Percentiles rank a stretch among this genome's conserved stretches.
These are phyloP conservation scores for Calosoma granatense DNA, from an alignment of 1,140 invertebrate genomes.

Conservation along the genomic window DNA sequence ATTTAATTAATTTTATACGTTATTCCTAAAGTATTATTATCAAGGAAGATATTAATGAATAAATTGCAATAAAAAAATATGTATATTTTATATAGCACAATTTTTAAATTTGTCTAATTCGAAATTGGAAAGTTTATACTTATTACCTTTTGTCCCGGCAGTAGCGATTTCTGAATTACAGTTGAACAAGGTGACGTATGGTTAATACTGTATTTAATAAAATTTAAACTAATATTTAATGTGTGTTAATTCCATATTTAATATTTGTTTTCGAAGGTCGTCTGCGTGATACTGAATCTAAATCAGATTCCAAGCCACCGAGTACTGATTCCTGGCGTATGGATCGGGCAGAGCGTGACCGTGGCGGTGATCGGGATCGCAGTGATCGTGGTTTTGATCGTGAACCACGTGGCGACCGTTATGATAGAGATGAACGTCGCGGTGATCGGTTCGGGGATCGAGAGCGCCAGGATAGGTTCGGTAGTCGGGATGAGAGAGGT, in stretches of 20 bases:
- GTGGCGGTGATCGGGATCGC: constrained; percentile 9
- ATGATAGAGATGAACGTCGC: constrained; percentile 4
- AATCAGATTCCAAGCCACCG: constrained; percentile 12
- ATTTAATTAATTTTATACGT: too few species aligned
- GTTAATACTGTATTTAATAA: too few species aligned
- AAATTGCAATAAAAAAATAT: background rate
- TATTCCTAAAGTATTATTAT: too few species aligned
- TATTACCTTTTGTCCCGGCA: too few species aligned
- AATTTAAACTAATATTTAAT: too few species aligned
- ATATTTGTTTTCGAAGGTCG: background rate
- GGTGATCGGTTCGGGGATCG: constrained; percentile 1
- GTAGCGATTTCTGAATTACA: too few species aligned
- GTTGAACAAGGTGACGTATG: background rate
- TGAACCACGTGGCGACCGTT: constrained; percentile 9
- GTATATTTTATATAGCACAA: too few species aligned
- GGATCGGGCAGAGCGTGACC: constrained; percentile 12
- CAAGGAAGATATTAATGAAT: too few species aligned
- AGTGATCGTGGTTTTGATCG: constrained; percentile 12
- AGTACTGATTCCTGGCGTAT: constrained; percentile 11
- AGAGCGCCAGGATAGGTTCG: background rate
- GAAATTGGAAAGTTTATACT: too few species aligned
- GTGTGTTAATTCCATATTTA: background rate
- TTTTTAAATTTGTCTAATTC: too few species aligned
- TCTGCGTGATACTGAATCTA: constrained; percentile 13
- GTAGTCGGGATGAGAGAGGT: constrained; percentile 10